A percentile compares a stretch with the other conserved stretches of the same genome.
Evolutionary conservation across 2,113 vertebrate genomes (phyloP).

Genomic region (Passer domesticus): DNA sequence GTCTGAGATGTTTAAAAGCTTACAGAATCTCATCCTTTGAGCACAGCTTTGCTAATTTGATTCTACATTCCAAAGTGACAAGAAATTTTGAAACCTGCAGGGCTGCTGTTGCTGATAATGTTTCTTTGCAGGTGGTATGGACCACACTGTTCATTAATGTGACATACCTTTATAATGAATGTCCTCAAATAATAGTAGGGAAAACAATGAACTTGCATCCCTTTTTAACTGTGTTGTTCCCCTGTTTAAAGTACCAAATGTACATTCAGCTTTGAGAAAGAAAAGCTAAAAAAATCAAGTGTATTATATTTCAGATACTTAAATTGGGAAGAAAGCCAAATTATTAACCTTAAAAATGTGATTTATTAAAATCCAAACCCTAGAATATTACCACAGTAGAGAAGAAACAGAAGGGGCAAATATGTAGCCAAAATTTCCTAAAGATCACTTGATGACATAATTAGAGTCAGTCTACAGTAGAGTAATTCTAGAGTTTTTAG

Average conservation of each 20-base stretch:
- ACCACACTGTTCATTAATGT: slow-evolving; percentile 21
- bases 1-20: slow-evolving; percentile 74
- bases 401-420: not conserved
- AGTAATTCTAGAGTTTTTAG: not conserved
- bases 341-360: not conserved
- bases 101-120: slow-evolving; percentile 58
- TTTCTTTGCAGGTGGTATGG: slow-evolving; percentile 3
- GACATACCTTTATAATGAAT: slow-evolving; percentile 32
- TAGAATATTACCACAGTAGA: not conserved
- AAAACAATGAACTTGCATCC: not conserved
- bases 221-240: not conserved
- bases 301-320: not conserved
- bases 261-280: not conserved
- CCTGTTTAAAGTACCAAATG: not conserved
- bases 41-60: slow-evolving; percentile 69
- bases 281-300: not conserved
- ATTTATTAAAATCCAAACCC: not conserved
- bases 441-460: not conserved
- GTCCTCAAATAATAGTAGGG: not conserved
- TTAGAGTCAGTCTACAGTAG: not conserved
- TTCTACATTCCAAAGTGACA: slow-evolving; percentile 47
- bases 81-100: slow-evolving; percentile 54
- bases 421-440: not conserved
- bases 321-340: not conserved
- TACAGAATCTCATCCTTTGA: slow-evolving; percentile 71